phyloP scores from a whole-genome alignment of 2,888 invertebrate genomes.

The Pycnomerus fuliginosus region DNA sequence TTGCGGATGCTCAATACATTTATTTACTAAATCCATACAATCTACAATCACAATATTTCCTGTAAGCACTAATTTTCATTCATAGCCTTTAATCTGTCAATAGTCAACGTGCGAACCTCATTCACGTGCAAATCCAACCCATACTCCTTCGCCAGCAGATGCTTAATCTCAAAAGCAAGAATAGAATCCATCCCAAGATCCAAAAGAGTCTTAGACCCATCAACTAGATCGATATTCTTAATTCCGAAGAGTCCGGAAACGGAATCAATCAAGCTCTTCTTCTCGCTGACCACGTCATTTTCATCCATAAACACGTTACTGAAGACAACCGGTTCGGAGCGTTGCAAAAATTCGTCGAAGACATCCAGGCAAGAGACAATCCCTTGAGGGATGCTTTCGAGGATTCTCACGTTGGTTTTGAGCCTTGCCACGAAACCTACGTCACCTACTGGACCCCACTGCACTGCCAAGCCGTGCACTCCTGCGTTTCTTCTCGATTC shows the following conservation, averaged over 20 bases:
- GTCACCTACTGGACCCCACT: constrained; percentile 17
- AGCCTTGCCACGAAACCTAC: constrained; percentile 14
- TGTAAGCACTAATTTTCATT: too few species aligned
- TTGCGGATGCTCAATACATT: too few species aligned
- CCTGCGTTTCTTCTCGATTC: constrained; percentile 12
- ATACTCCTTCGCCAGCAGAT: constrained; percentile 10
- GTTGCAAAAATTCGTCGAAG: constrained; percentile 11
- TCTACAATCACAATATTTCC: too few species aligned
- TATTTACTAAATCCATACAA: too few species aligned
- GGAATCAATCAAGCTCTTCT: constrained; percentile 7
- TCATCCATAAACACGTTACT: constrained; percentile 12
- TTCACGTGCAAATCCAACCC: constrained; percentile 6
- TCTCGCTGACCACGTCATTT: constrained; percentile 6
- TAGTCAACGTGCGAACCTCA: constrained; percentile 9
- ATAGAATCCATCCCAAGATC: constrained; percentile 17
- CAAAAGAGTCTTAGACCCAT: constrained; percentile 9
- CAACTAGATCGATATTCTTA: constrained; percentile 7
- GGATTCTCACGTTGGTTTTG: constrained; percentile 7
- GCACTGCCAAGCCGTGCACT: constrained; percentile 4
- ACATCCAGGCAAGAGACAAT: constrained; percentile 7
- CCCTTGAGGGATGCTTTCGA: constrained; percentile 6
- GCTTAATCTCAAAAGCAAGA: constrained; percentile 13
- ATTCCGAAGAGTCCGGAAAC: constrained; percentile 11
- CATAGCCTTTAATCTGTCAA: constrained; percentile 8
- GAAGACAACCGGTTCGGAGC: constrained; percentile 4